Base-by-base conservation (phyloP, 1,140 invertebrate species). In the Magallana gigas region DNA sequence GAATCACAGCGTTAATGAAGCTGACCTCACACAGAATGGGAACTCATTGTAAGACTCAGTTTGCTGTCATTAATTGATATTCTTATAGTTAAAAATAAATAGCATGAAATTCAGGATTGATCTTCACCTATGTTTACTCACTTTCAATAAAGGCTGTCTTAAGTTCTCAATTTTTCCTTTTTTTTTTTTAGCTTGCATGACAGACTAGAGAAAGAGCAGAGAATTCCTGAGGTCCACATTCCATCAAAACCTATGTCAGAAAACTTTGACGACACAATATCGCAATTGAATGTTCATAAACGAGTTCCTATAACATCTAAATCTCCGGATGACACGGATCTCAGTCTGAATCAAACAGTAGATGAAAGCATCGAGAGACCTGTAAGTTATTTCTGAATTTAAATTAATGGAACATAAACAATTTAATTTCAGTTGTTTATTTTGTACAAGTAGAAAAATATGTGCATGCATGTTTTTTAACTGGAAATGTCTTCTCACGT, bases 261-360 rank as follows among this genome's bases (percentile, higher is more conserved):
- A 48, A 91, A 85, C 71, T 83, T 93, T 84, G 93, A 95, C 90
- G 94, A 94, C 88, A 94, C 94, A 11, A 92, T 94, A 58, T 90
- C 91, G 8, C 91, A 92, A 48, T 89, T 95, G 48, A 94, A 94
- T 90, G 90, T 90, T 16, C 88, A 90, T 62, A 91, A 92, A 16
- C 84, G 29, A 12, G 59, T n/a, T 11, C 71, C 58, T 8, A 85
- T 84, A 62, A 88, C 90, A 36, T 86, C 88, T 6, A 18, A 81
- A 84, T 86, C 85, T 59, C 71, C 89, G 11, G 85, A 88, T 84
- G 87, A 88, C 48, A 86, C 84, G 11, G 87, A 90, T 64, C 81
- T 84, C 16, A 84, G 84, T 62, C 82, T 88, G 7, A 76, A 85
- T 23, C 83, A 88, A 60, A 58, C 81, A 56, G 89, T 88, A 16